Conservation (phyloP, 2,888 invertebrate genomes). For the Neoaliturus tenellus region DNA sequence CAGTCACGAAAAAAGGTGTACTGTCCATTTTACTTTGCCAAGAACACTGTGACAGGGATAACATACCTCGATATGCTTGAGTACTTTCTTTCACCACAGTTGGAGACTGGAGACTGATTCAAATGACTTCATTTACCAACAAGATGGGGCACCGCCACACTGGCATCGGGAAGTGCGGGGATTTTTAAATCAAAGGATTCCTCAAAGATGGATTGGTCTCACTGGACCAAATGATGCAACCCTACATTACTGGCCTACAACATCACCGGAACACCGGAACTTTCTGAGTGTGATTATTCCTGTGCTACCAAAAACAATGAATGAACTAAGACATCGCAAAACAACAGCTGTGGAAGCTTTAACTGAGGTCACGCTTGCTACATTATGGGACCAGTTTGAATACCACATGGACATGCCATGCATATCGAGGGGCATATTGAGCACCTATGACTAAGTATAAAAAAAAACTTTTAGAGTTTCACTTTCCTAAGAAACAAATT, state of each 20-base stretch:
- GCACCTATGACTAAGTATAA: too few relatives aligned
- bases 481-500: too few relatives aligned
- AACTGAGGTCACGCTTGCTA: too few relatives aligned
- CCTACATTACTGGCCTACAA: background rate
- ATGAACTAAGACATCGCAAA: too few relatives aligned
- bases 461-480: too few relatives aligned
- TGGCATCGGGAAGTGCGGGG: background rate
- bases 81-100: background rate
- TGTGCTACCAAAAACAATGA: too few relatives aligned
- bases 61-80: background rate
- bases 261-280: background rate
- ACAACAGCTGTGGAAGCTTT: too few relatives aligned
- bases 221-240: background rate
- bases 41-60: background rate
- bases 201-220: background rate
- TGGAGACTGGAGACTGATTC: background rate
- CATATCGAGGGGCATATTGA: too few relatives aligned
- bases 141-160: background rate
- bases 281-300: too few relatives aligned
- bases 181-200: background rate
- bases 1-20: too few relatives aligned
- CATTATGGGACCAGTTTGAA: too few relatives aligned
- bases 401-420: too few relatives aligned
- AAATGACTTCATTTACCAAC: constrained; percentile 20
- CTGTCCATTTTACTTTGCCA: background rate